Base-by-base conservation (phyloP, 2,888 invertebrate genomes). In the Choreutis nemorana region DNA sequence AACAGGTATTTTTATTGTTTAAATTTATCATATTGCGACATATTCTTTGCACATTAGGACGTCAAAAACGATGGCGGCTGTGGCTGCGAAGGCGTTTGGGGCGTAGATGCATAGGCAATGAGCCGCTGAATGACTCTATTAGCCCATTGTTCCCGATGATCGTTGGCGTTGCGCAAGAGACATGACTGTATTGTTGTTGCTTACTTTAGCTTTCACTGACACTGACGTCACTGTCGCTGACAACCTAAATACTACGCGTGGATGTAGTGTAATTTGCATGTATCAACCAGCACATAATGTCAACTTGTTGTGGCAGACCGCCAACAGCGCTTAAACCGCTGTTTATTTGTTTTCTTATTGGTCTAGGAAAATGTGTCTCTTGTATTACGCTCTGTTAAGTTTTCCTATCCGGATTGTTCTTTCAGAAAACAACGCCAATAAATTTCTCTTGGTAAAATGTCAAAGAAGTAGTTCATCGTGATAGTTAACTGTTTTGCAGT, bases 81-180 rank as follows among this genome's bases (percentile, higher is more conserved):
- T 48, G 54, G 53, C 40, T 48, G 63, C 58, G 64, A 60, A 66
- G 77, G 75, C 67, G 72, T 72, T 60, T 51, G 57, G 66, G 78
- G 78, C 75, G 78, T 75, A 70, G 66, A 75, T 71, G 75, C 75
- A 78, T 78, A 73, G 63, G 72, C 72, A 77, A 77, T 75, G 75
- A 73, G 64, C 62, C 65, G 58, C 59, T 67, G 70, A 77, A 78
- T 73, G 73, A 61, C 78, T 78, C 68, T 78, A 78, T 78, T 78
- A 77, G 61, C 59, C 72, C 61, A 75, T 77, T 75, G 75, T 75
- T 75, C 66, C 57, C 48, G 47, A 54, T 28, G 29, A 63, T 67
- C 60, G 55, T 42, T 62, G 47, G 50, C 46, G 53, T 75, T 78
- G 75, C 75, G 72, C 73, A 78, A 78, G 68, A 63, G 64, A 63